Conservation (phyloP, 2,888 invertebrate species). For the Calliphora vomitoria region DNA sequence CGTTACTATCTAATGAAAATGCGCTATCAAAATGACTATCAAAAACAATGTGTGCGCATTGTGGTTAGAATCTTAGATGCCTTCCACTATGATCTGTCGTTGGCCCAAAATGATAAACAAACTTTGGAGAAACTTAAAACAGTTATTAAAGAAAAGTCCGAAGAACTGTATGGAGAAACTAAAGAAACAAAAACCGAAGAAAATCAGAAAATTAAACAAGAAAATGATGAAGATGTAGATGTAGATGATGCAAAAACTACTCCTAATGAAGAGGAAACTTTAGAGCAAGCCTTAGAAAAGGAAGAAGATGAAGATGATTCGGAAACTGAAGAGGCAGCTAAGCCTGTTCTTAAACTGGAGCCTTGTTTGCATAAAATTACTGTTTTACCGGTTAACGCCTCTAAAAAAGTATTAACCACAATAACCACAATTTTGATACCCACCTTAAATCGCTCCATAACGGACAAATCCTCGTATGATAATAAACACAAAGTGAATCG, state of each 20-base stretch:
- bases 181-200: constrained; percentile 81
- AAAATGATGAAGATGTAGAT: constrained; percentile 75
- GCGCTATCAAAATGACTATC: constrained; percentile 88
- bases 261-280: constrained; percentile 72
- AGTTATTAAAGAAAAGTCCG: constrained; percentile 75
- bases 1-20: constrained; percentile 92
- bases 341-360: constrained; percentile 17
- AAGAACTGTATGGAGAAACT: constrained; percentile 75
- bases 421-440: constrained; percentile 91
- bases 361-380: constrained; percentile 84
- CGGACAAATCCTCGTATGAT: constrained; percentile 90
- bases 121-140: constrained; percentile 76
- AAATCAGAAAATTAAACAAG: constrained; percentile 76
- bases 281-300: constrained; percentile 66
- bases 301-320: constrained; percentile 47
- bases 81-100: constrained; percentile 95
- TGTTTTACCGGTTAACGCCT: constrained; percentile 89
- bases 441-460: constrained; percentile 90
- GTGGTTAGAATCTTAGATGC: constrained; percentile 93
- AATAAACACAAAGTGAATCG: constrained; percentile 91
- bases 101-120: constrained; percentile 84
- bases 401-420: constrained; percentile 90
- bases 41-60: constrained; percentile 92
- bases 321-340: not conserved
- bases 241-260: constrained; percentile 83